phyloP scores from a whole-genome alignment of 30 jellyfish, hydroid and myxozoan genomes.

The Nemopilema nomurai region DNA sequence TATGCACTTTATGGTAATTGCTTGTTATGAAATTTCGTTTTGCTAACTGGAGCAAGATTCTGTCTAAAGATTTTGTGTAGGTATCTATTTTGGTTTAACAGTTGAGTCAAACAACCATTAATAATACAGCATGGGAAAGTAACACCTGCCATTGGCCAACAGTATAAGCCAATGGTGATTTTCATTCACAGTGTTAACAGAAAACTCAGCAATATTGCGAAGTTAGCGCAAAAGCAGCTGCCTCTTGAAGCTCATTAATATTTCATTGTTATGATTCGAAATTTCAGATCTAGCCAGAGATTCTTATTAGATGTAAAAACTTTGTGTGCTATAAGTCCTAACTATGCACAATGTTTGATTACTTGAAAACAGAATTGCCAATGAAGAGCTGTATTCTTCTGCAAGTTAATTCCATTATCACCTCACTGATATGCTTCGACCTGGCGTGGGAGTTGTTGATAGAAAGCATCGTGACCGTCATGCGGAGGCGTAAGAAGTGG shows the following conservation, averaged over 20 bases:
- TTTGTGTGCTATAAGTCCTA: not conserved
- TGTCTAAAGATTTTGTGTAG: not conserved
- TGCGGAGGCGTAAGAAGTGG: too few species aligned
- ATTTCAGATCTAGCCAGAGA: not conserved
- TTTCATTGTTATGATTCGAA: not conserved
- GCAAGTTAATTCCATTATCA: not conserved
- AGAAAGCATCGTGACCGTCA: not conserved
- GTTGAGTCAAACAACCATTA: not conserved
- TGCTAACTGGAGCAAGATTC: not conserved
- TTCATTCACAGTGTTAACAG: not conserved
- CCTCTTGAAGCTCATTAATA: not conserved
- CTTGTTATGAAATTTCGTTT: not conserved
- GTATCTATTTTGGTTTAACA: not conserved
- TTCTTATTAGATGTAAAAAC: not conserved
- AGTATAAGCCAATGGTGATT: not conserved
- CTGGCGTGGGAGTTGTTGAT: not conserved
- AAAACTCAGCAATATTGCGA: not conserved
- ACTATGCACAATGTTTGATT: not conserved
- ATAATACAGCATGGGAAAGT: not conserved
- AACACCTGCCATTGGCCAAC: not conserved
- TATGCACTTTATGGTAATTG: too few species aligned
- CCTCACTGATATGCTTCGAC: not conserved
- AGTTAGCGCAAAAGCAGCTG: not conserved
- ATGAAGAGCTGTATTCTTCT: not conserved
- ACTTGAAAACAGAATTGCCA: not conserved